A percentile compares a stretch with the other conserved stretches of the same genome.
Evolutionary conservation across 2,888 invertebrate genomes (phyloP).

Genomic region (Pachymerium ferrugineum): DNA sequence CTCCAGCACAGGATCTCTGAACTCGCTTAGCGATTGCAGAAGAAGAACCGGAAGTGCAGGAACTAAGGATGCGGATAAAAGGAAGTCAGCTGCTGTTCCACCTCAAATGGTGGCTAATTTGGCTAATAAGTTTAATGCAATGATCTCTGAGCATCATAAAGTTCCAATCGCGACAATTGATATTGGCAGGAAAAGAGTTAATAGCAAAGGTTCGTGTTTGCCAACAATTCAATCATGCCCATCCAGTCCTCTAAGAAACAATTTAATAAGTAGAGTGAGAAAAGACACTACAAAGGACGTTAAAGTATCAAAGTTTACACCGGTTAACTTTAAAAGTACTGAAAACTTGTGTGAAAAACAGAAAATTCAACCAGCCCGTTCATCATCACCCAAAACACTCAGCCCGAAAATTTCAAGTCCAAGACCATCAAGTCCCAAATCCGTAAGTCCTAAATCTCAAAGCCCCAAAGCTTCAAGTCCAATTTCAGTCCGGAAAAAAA

Average conservation of each 20-base stretch:
- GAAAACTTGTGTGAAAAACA: not conserved
- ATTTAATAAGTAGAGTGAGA: not conserved
- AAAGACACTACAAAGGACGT: not conserved
- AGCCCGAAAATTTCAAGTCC: not conserved
- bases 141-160: conserved; percentile 35
- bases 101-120: conserved; percentile 57
- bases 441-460: not conserved
- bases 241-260: conserved; percentile 27
- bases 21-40: not conserved
- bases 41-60: not conserved
- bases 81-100: conserved; percentile 32
- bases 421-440: not conserved
- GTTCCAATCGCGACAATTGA: not conserved
- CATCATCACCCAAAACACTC: not conserved
- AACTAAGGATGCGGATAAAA: not conserved
- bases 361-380: not conserved
- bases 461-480: not conserved
- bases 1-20: not conserved
- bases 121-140: conserved; percentile 64
- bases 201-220: not conserved
- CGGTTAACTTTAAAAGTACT: not conserved
- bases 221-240: conserved; percentile 28
- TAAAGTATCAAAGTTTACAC: not conserved
- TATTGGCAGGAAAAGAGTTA: not conserved
- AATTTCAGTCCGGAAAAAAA: not conserved